These are phyloP conservation scores for Zygaena filipendulae DNA, from an alignment of 2,888 invertebrate species.

Conservation along the genomic window DNA sequence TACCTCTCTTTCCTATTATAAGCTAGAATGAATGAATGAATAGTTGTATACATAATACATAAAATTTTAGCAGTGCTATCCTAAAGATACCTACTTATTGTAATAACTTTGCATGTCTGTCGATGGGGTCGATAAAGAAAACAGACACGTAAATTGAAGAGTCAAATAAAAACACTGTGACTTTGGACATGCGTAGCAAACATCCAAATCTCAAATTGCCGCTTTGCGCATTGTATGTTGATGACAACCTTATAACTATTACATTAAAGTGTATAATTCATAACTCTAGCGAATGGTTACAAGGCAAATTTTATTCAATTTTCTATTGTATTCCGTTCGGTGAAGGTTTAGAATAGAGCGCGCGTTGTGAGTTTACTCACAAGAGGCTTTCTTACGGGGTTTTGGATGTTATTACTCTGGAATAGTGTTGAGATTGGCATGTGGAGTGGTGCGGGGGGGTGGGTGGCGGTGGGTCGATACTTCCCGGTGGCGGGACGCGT, in stretches of 20 bases:
- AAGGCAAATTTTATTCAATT: too few relatives aligned
- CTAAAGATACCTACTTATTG: too few relatives aligned
- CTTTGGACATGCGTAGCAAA: constrained; percentile 57
- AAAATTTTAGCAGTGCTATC: too few relatives aligned
- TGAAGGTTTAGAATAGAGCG: too few relatives aligned
- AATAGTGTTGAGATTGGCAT: constrained; percentile 52
- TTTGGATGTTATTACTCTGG: constrained; percentile 25
- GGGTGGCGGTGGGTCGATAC: constrained; percentile 55
- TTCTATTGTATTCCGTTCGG: too few relatives aligned
- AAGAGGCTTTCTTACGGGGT: too few relatives aligned
- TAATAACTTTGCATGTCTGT: too few relatives aligned
- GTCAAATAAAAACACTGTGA: constrained; percentile 13
- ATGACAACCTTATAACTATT: constrained; percentile 39
- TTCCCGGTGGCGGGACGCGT: constrained; percentile 39
- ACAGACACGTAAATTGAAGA: constrained; percentile 23
- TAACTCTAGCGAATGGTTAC: constrained; percentile 25
- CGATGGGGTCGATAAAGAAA: too few relatives aligned
- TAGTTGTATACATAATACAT: too few relatives aligned
- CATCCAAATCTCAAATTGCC: constrained; percentile 31
- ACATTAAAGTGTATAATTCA: constrained; percentile 52
- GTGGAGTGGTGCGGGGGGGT: constrained; percentile 24
- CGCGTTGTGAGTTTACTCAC: too few relatives aligned
- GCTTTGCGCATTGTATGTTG: constrained; percentile 30
- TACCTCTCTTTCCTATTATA: too few relatives aligned
- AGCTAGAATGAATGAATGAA: too few relatives aligned